phyloP scores from a whole-genome alignment of 1,140 invertebrate genomes.

The Drosophila baimaii region DNA sequence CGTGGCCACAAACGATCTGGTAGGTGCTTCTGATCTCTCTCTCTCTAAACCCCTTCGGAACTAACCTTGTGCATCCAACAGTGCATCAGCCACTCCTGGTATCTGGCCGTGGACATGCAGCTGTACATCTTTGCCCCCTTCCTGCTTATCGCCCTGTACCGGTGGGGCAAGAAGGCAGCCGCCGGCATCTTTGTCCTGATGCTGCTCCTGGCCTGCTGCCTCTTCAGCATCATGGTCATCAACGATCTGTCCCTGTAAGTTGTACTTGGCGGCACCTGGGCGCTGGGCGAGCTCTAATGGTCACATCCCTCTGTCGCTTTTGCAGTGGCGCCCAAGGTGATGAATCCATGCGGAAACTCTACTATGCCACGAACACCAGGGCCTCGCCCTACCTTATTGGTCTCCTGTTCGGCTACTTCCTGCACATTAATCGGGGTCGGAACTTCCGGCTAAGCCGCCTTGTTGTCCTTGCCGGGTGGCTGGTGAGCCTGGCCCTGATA shows the following conservation, averaged over 20 bases:
- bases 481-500: slow-evolving; percentile 55
- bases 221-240: slow-evolving; percentile 63
- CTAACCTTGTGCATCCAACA: too few species aligned
- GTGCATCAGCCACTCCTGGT: slow-evolving; percentile 96
- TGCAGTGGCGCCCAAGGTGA: neutral
- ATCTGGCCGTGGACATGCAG: slow-evolving; percentile 93
- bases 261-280: neutral
- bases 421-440: slow-evolving; percentile 37
- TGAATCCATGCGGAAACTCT: slow-evolving; percentile 24
- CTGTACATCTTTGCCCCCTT: slow-evolving; percentile 91
- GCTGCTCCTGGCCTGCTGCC: slow-evolving; percentile 43
- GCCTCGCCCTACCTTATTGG: slow-evolving; percentile 60
- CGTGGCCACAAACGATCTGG: slow-evolving; percentile 37
- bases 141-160: slow-evolving; percentile 89
- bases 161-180: slow-evolving; percentile 84
- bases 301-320: neutral
- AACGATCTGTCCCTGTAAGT: slow-evolving; percentile 50
- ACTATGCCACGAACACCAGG: slow-evolving; percentile 49
- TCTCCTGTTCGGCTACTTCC: slow-evolving; percentile 59
- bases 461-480: slow-evolving; percentile 31
- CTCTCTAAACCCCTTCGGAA: too few species aligned
- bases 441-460: slow-evolving; percentile 10
- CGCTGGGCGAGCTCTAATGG: neutral
- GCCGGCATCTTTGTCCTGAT: slow-evolving; percentile 49
- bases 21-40: slow-evolving; percentile 19